A percentile compares a stretch with the other conserved stretches of the same genome.
These are phyloP conservation scores for Nowickia ferox DNA, from an alignment of 2,888 invertebrate species.

Conservation along the genomic window DNA sequence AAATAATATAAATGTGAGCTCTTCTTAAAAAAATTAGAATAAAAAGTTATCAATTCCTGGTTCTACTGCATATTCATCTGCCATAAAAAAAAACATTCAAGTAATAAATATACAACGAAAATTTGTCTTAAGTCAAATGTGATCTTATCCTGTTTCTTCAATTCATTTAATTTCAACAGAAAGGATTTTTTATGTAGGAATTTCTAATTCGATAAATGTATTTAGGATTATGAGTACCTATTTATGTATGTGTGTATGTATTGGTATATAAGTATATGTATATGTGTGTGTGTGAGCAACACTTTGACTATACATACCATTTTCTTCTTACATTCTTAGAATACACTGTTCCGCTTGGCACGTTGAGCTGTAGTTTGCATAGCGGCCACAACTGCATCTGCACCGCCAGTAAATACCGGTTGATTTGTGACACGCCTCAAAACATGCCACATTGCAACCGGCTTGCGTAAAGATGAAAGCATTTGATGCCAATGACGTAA, in stretches of 20 bases:
- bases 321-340: constrained; percentile 71
- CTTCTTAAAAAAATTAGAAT: background rate
- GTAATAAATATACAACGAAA: constrained; percentile 39
- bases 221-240: constrained; percentile 1
- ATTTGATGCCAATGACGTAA: constrained; percentile 93
- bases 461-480: constrained; percentile 90
- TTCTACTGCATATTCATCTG: background rate
- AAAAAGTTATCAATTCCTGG: constrained; percentile 36
- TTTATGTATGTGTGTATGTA: background rate
- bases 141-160: constrained; percentile 22
- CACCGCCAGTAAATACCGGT: constrained; percentile 79
- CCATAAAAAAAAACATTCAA: background rate
- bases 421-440: constrained; percentile 84
- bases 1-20: too few relatives aligned
- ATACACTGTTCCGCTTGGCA: constrained; percentile 80
- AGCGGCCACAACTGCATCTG: constrained; percentile 80
- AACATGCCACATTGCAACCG: constrained; percentile 93
- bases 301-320: background rate
- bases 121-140: constrained; percentile 9
- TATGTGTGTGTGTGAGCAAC: background rate
- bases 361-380: constrained; percentile 78
- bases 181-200: constrained; percentile 58
- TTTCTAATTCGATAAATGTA: constrained; percentile 7
- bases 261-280: background rate
- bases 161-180: constrained; percentile 50